Evolutionary conservation across 2,113 vertebrate genomes (phyloP).

Genomic region (Sander lucioperca): DNA sequence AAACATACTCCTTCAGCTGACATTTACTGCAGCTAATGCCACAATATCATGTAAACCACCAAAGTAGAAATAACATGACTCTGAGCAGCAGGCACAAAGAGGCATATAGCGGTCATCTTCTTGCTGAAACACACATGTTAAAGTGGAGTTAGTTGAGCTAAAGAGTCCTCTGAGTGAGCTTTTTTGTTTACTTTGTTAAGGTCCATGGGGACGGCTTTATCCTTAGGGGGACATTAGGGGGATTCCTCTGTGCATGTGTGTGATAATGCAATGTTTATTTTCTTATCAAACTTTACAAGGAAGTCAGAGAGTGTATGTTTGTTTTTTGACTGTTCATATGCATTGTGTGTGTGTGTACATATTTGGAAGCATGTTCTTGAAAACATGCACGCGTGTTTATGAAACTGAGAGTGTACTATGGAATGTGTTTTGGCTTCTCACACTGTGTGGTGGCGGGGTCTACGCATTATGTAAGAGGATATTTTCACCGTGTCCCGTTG

Average conservation of each 20-base stretch:
- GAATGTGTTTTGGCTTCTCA: constrained; percentile 74
- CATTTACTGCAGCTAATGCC: constrained; percentile 30
- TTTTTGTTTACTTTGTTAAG: constrained; percentile 67
- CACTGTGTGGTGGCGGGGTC: constrained; percentile 45
- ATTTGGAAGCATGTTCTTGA: constrained; percentile 34
- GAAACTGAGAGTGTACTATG: constrained; percentile 38
- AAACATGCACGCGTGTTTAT: constrained; percentile 47
- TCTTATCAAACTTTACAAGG: constrained; percentile 57
- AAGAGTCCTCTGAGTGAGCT: constrained; percentile 51
- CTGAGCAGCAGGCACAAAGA: constrained; percentile 7
- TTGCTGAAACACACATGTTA: constrained; percentile 63
- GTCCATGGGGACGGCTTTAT: constrained; percentile 46
- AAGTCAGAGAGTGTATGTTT: constrained; percentile 61
- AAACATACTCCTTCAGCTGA: constrained; percentile 5
- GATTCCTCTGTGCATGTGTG: constrained; percentile 48
- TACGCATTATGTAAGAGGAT: constrained; percentile 76
- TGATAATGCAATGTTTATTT: constrained; percentile 66
- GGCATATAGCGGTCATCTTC: background rate
- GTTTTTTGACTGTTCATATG: constrained; percentile 34
- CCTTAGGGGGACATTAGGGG: constrained; percentile 39
- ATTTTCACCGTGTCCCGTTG: constrained; percentile 73
- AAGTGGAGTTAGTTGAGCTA: constrained; percentile 56
- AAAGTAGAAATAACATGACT: constrained; percentile 11
- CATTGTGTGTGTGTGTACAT: constrained; percentile 4
- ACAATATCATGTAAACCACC: constrained; percentile 22